Evolutionary conservation across 1,140 invertebrate species (phyloP).

Genomic region (Eulimnadia texana): DNA sequence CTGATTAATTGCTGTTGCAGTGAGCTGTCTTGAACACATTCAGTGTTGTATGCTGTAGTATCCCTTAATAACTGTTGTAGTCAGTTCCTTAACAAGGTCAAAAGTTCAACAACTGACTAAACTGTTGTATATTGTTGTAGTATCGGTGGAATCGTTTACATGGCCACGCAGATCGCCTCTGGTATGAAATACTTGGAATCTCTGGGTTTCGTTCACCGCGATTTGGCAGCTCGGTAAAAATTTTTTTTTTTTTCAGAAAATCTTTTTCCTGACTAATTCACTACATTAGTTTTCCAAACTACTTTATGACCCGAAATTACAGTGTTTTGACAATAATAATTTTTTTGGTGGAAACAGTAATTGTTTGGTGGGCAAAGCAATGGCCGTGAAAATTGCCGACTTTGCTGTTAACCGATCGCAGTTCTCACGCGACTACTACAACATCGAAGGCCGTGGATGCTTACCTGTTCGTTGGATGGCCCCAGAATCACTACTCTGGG

Average conservation of each 20-base stretch:
- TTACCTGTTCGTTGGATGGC: conserved; percentile 80
- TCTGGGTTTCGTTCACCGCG: conserved; percentile 60
- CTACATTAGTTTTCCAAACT: too few species aligned
- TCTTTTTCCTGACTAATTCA: neutral
- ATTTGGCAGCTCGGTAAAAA: conserved; percentile 51
- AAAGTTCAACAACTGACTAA: too few species aligned
- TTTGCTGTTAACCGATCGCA: conserved; percentile 76
- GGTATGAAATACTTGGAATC: conserved; percentile 75
- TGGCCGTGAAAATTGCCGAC: conserved; percentile 78
- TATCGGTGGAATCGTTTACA: conserved; percentile 45
- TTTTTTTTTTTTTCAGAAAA: neutral
- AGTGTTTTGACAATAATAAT: neutral
- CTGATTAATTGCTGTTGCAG: too few species aligned
- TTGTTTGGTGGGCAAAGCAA: conserved; percentile 67
- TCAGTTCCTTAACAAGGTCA: too few species aligned
- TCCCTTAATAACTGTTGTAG: too few species aligned
- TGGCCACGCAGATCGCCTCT: conserved; percentile 58
- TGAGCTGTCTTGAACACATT: too few species aligned
- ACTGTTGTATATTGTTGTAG: too few species aligned
- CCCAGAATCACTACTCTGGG: conserved; percentile 65
- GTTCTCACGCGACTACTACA: conserved; percentile 71
- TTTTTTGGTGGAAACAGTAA: conserved; percentile 40
- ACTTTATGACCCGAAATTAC: neutral
- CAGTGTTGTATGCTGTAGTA: too few species aligned
- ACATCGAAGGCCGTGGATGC: conserved; percentile 59